These are phyloP conservation scores for Lochmaea crataegi DNA, from an alignment of 2,888 invertebrate species.

Conservation along the genomic window DNA sequence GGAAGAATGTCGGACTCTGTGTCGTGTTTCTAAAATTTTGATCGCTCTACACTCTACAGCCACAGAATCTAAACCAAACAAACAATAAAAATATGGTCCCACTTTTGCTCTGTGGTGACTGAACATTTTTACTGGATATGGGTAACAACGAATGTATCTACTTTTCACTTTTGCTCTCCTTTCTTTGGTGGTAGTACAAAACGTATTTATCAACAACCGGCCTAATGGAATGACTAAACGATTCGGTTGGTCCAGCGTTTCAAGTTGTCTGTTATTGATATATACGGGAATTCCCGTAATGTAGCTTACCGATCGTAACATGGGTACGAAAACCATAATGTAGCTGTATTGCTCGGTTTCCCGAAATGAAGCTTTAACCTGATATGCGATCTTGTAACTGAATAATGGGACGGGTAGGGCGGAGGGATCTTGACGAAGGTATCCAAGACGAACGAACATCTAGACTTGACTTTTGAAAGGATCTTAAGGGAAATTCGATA, in stretches of 20 bases:
- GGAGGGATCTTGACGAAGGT: slow-evolving; percentile 24
- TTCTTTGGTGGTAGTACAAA: too few species aligned
- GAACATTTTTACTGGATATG: too few species aligned
- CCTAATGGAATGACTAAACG: not conserved
- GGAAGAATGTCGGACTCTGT: too few species aligned
- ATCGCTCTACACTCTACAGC: too few species aligned
- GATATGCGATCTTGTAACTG: slow-evolving; percentile 34
- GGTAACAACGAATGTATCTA: too few species aligned
- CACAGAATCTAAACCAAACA: too few species aligned
- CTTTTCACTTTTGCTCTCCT: too few species aligned
- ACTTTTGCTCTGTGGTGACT: too few species aligned
- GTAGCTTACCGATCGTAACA: slow-evolving; percentile 42
- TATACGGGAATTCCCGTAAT: slow-evolving; percentile 44
- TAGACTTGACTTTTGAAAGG: not conserved
- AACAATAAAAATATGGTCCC: too few species aligned
- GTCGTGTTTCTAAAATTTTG: too few species aligned
- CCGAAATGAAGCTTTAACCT: slow-evolving; percentile 43
- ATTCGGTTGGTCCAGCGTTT: slow-evolving; percentile 28
- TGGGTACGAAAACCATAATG: slow-evolving; percentile 40
- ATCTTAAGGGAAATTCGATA: not conserved
- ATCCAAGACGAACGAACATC: not conserved
- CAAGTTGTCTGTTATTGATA: slow-evolving; percentile 42
- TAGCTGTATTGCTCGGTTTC: slow-evolving; percentile 40
- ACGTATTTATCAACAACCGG: not conserved
- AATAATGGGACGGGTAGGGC: not conserved